A percentile compares a stretch with the other conserved stretches of the same genome.
phyloP scores from a whole-genome alignment of 2,113 vertebrate species.

The Cheilinus undulatus region DNA sequence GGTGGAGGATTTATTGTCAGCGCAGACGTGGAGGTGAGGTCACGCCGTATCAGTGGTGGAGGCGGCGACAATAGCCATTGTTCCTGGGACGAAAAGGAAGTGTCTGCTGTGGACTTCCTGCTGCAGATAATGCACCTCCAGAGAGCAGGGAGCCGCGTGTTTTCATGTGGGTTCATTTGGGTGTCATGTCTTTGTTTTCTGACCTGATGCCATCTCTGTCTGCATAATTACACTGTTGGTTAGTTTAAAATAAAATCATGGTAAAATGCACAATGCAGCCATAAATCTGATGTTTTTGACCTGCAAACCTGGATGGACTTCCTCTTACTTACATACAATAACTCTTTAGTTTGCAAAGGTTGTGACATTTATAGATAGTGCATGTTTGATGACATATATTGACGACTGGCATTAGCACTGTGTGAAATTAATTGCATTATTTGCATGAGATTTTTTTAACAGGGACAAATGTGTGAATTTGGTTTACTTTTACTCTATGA shows the following conservation, averaged over 20 bases:
- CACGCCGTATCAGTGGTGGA: slow-evolving; percentile 73
- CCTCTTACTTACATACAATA: background rate
- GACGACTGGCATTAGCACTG: background rate
- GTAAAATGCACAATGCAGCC: background rate
- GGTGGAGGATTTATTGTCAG: slow-evolving; percentile 83
- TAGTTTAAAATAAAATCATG: background rate
- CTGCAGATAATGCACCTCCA: slow-evolving; percentile 75
- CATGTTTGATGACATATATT: background rate
- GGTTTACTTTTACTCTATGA: too few species aligned
- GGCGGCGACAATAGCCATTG: slow-evolving; percentile 86
- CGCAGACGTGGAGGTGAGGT: slow-evolving; percentile 85
- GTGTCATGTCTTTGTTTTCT: slow-evolving; percentile 35
- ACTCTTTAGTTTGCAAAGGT: too few species aligned
- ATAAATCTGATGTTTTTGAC: background rate
- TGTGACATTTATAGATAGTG: too few species aligned
- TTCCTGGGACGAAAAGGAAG: slow-evolving; percentile 83
- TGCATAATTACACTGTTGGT: background rate
- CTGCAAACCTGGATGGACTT: background rate
- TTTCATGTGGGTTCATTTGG: slow-evolving; percentile 17
- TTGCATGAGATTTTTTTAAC: too few species aligned
- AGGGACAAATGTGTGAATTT: too few species aligned
- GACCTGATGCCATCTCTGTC: slow-evolving; percentile 36
- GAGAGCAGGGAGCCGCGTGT: slow-evolving; percentile 73
- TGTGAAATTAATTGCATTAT: too few species aligned
- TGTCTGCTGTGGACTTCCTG: slow-evolving; percentile 85